These are phyloP conservation scores for Carassius gibelio DNA, from an alignment of 2,113 vertebrate species.

Conservation along the genomic window DNA sequence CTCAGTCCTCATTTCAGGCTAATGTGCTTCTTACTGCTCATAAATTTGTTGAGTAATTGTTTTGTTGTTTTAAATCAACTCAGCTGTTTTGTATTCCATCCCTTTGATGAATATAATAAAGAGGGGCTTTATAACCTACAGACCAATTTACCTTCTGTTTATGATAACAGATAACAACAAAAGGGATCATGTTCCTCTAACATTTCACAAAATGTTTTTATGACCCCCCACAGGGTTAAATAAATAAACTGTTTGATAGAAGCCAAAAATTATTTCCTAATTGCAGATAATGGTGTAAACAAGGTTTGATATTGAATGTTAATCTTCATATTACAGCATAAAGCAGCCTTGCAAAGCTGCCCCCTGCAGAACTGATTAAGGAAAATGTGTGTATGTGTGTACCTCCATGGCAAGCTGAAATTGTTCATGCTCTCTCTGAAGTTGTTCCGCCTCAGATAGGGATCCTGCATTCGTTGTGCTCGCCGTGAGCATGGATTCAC, in stretches of 20 bases:
- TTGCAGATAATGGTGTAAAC: background rate
- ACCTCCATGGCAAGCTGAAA: slow-evolving; percentile 99
- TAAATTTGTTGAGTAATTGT: slow-evolving; percentile 24
- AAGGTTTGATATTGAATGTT: background rate
- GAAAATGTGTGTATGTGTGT: slow-evolving; percentile 42
- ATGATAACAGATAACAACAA: slow-evolving; percentile 10
- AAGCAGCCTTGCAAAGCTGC: background rate
- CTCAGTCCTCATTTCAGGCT: background rate
- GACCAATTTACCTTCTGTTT: background rate
- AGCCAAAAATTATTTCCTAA: background rate
- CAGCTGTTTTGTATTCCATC: slow-evolving; percentile 19
- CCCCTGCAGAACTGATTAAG: slow-evolving; percentile 6
- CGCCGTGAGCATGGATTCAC: slow-evolving; percentile 94
- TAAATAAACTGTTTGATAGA: background rate
- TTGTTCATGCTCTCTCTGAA: slow-evolving; percentile 96
- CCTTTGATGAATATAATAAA: background rate
- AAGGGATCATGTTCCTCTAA: background rate
- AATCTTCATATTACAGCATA: background rate
- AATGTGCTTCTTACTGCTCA: background rate
- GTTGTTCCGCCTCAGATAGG: slow-evolving; percentile 94
- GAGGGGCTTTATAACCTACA: background rate
- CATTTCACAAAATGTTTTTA: background rate
- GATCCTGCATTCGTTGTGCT: slow-evolving; percentile 95
- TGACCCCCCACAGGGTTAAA: background rate
- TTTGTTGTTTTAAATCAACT: background rate